Evolutionary conservation across 2,797 vertebrate species (phyloP), one percentile per base, ranked within the genome.

Genomic region (Poeciliopsis turneri): DNA sequence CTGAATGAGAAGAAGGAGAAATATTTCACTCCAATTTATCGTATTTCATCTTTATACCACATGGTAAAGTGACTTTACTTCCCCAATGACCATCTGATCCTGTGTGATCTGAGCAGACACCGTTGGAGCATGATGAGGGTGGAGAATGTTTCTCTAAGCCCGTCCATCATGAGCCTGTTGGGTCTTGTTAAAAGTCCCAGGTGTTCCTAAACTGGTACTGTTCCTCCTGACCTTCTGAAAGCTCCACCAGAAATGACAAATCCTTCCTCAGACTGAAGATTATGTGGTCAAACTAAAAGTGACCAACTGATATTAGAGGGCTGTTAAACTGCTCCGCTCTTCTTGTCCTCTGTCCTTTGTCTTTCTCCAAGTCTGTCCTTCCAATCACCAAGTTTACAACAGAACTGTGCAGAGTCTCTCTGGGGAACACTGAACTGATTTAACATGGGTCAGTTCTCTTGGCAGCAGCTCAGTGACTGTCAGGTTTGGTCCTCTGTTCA

Each of bases 171-270:
- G 86, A 94, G 93, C 89, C 96, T 95, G 89, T 84, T 78, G 96
- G 96, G 96, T 86, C 92, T 94, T 93, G 95, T 97, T 96, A 97
- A 97, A 97, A 94, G 92, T 95, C 92, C 97, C 94, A 97, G 97
- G 96, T 97, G 96, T 95, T 96, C 95, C 95, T 89, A 86, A 93
- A 95, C 92, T 93, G 77, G 93, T 93, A 86, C 95, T 94, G 95
- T 84, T 78, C 92, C 96, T 96, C 93, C 95, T 96, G 96, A 95
- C 93, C 75, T 82, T 92, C 82, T 74, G 85, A 89, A 93, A 88
- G 87, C 93, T 89, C 85, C 96, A 93, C 94, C 96, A 94, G 97
- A 97, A 97, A 97, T 97, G 96, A 96, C 95, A 95, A 94, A 96
- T 96, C 80, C 95, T 91, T 94, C 95, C 93, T 96, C 94, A 95